Evolutionary conservation across 2,113 vertebrate species (phyloP).

Genomic region (Penelope pileata): DNA sequence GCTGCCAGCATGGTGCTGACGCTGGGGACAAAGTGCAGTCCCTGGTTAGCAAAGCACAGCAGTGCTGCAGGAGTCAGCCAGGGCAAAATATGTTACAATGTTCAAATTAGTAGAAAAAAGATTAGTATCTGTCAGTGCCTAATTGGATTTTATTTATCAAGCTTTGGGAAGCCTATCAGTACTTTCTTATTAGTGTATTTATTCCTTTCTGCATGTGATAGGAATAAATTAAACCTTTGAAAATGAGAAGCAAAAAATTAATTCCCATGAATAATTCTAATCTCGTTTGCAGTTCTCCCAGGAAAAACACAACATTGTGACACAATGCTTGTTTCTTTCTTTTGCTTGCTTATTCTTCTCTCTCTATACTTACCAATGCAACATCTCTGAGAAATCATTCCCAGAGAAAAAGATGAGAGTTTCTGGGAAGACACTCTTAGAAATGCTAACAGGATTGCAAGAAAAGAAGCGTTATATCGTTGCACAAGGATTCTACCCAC

Average conservation of each 20-base stretch:
- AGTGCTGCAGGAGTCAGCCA: neutral
- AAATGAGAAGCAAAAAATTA: neutral
- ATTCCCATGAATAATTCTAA: neutral
- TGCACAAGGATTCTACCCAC: neutral
- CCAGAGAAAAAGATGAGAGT: neutral
- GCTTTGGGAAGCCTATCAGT: neutral
- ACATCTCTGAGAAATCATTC: neutral
- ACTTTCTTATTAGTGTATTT: neutral
- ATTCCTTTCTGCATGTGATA: neutral
- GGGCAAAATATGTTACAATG: neutral
- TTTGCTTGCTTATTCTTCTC: neutral
- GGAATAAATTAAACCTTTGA: neutral
- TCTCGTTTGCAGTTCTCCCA: neutral
- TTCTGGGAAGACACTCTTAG: neutral
- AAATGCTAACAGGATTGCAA: neutral
- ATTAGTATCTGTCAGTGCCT: neutral
- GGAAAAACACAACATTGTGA: neutral
- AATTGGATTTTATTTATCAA: neutral
- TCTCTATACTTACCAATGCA: neutral
- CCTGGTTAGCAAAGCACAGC: neutral
- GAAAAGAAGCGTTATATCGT: neutral
- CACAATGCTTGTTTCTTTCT: neutral
- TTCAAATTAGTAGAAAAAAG: neutral
- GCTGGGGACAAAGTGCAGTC: accelerated
- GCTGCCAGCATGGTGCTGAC: neutral